Conservation (phyloP, 1,140 invertebrate genomes). For the Drosophila lini region DNA sequence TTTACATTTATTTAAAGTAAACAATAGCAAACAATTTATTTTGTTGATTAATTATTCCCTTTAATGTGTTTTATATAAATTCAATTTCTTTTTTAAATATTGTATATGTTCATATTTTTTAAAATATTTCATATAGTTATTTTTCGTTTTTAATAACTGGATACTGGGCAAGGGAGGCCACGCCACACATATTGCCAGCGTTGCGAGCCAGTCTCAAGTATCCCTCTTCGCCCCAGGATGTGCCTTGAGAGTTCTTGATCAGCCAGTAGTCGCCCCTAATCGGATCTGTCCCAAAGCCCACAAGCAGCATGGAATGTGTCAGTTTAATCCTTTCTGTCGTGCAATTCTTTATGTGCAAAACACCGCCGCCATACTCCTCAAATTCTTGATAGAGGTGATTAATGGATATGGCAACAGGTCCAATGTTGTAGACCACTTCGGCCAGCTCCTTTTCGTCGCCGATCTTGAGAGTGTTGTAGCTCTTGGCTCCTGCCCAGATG, state of each 20-base stretch:
- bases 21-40: too few relatives aligned
- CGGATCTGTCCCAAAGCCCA: slow-evolving; percentile 88
- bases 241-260: slow-evolving; percentile 87
- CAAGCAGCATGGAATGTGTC: slow-evolving; percentile 86
- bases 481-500: neutral
- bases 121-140: neutral
- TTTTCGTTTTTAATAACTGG: neutral
- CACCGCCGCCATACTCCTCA: slow-evolving; percentile 17
- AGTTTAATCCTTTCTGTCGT: slow-evolving; percentile 65
- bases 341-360: slow-evolving; percentile 86
- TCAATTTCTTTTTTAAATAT: neutral
- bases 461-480: slow-evolving; percentile 86
- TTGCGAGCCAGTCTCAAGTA: slow-evolving; percentile 87
- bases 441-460: slow-evolving; percentile 87
- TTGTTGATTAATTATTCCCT: neutral
- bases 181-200: slow-evolving; percentile 52
- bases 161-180: slow-evolving; percentile 31
- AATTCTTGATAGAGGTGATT: slow-evolving; percentile 8
- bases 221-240: slow-evolving; percentile 86
- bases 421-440: slow-evolving; percentile 89
- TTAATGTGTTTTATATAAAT: neutral
- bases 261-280: slow-evolving; percentile 87
- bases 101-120: neutral
- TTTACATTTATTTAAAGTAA: too few relatives aligned
- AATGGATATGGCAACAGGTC: slow-evolving; percentile 41